Percentiles rank a stretch among this genome's conserved stretches.
Evolutionary conservation across 2,888 invertebrate genomes (phyloP).

Genomic region (Anarsia innoxiella): DNA sequence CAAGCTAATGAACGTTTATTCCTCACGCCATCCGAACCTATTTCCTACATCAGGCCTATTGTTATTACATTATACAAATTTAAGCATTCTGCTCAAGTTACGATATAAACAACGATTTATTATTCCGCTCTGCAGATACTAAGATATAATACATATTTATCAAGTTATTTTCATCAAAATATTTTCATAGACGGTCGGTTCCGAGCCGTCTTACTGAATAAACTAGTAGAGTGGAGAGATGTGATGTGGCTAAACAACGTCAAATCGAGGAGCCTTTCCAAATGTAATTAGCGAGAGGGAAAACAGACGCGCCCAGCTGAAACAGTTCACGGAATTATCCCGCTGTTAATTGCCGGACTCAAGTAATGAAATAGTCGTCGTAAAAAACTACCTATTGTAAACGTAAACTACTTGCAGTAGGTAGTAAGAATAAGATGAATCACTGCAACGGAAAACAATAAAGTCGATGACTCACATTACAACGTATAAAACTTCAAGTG

Average conservation of each 20-base stretch:
- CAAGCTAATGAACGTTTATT: background rate
- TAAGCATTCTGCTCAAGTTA: slow-evolving; percentile 3
- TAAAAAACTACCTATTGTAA: too few species aligned
- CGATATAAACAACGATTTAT: slow-evolving; percentile 8
- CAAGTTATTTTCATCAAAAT: slow-evolving; percentile 1
- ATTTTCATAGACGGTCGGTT: too few species aligned
- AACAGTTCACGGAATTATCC: slow-evolving; percentile 1
- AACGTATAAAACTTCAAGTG: too few species aligned
- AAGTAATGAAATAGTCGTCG: background rate
- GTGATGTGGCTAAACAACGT: slow-evolving; percentile 1
- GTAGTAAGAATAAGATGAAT: too few species aligned
- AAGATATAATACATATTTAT: slow-evolving; percentile 7
- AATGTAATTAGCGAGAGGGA: slow-evolving; percentile 10
- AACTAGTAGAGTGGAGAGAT: too few species aligned
- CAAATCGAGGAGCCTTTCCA: slow-evolving; percentile 2
- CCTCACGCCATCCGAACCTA: background rate
- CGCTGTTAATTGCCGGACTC: too few species aligned
- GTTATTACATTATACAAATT: slow-evolving; percentile 3
- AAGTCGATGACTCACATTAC: too few species aligned
- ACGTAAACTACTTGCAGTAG: too few species aligned
- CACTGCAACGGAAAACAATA: too few species aligned
- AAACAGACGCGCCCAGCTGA: slow-evolving; percentile 7
- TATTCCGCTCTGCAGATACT: slow-evolving; percentile 2
- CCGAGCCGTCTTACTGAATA: too few species aligned
- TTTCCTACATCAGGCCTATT: background rate